Evolutionary conservation across 2,888 invertebrate genomes (phyloP), one percentile per base, ranked within the genome.

Genomic region (Hoplodrina blanda): DNA sequence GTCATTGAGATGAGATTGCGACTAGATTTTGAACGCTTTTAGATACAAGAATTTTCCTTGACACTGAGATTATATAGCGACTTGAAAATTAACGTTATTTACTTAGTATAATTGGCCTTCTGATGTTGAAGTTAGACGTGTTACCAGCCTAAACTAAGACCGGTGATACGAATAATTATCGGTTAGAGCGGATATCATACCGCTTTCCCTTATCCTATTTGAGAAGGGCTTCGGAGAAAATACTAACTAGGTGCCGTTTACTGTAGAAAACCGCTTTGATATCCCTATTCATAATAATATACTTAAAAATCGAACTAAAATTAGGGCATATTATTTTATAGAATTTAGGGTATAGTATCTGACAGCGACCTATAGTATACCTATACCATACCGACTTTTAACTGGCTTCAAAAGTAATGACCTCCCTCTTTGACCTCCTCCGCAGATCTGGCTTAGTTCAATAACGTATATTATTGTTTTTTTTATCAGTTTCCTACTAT

Each of bases 401-500:
- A 7, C 13, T 41, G 2, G 10, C 11, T 6, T 10, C 30, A 55
- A 41, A 61, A 49, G 8, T 19, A 49, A 6, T 41, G 37, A 7
- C 54, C 46, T 15, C 49, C 46, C 11, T 2, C 10, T 30, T 33
- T 52, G 52, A 37, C 62, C 49, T 46, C 62, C 49, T 46, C 7
- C 2, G 15, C 17, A 10, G 46, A 37, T 46, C 17, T 49, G n/a
- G 5, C 25, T 41, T 25, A 52, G 20, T 52, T 19, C 25, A 62
- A 63, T 19, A 53, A 61, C 25, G 30, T 20, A 46, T 55, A 53
- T 68, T 50, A 46, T 62, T 73, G 50, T 69, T 67, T 57, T 59
- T 59, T 59, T 57, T 57, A 65, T 60, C 53, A n/a, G 59, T 60
- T 59, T 66, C 60, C 63, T 71, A 53, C 55, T 61, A 46, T 53